Evolutionary conservation across 1,140 invertebrate genomes (phyloP).

Genomic region (Hylyphantes graminicola): DNA sequence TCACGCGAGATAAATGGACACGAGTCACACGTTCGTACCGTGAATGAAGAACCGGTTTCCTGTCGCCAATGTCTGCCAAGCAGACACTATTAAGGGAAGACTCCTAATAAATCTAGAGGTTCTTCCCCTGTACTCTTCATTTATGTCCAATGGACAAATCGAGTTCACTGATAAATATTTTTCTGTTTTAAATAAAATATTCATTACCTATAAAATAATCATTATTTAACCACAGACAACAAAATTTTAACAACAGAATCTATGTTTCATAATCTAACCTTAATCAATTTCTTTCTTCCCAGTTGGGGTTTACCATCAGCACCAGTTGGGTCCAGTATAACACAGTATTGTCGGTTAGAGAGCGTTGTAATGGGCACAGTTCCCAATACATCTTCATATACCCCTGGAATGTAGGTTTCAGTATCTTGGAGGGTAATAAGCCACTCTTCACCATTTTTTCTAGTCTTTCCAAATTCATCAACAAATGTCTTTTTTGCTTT

Average conservation of each 20-base stretch:
- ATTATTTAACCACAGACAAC: too few species aligned
- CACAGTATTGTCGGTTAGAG: slow-evolving; percentile 70
- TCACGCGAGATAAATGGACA: too few species aligned
- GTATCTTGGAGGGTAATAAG: slow-evolving; percentile 69
- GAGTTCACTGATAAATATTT: too few species aligned
- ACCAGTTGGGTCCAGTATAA: slow-evolving; percentile 70
- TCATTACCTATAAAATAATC: too few species aligned
- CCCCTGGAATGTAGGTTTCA: slow-evolving; percentile 71
- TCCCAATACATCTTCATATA: slow-evolving; percentile 71
- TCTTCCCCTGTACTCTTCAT: too few species aligned
- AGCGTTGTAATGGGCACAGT: slow-evolving; percentile 70
- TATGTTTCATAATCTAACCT: slow-evolving; percentile 63
- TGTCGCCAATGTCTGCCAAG: too few species aligned
- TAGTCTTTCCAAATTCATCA: slow-evolving; percentile 68
- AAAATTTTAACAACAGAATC: neutral
- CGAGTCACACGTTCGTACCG: too few species aligned
- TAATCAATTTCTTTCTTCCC: slow-evolving; percentile 70
- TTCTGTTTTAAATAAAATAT: too few species aligned
- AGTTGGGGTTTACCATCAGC: slow-evolving; percentile 69
- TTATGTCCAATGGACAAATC: too few species aligned
- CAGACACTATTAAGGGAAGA: too few species aligned
- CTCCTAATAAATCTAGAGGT: too few species aligned
- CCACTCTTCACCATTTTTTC: slow-evolving; percentile 73
- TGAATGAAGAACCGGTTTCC: too few species aligned
- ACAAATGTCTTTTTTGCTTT: slow-evolving; percentile 69